Evolutionary conservation across 2,113 vertebrate species (phyloP), one percentile per base, ranked within the genome.

Genomic region (Struthio camelus): DNA sequence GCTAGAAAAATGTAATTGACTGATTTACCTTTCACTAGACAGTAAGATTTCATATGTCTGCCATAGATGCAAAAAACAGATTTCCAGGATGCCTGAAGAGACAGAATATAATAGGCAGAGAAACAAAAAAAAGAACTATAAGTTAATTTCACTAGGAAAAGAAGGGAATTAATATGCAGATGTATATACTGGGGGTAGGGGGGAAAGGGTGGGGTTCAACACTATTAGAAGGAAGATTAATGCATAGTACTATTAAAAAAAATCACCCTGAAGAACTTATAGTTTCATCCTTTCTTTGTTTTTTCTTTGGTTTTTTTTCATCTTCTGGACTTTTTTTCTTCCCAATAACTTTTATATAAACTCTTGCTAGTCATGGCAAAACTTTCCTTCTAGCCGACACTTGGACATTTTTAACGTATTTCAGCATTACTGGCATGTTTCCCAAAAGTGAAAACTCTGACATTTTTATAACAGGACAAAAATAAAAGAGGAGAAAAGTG

Each of bases 361-460:
- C 11, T 9, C 44, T 32, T 80, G 18, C 32, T 27, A 78, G 5
- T 72, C 14, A 30, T 67, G n/a, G 50, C 38, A 94, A 87, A 80
- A 77, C 87, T 88, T 94, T 70, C 13, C 48, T 96, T 80, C 54
- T 96, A 65, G 73, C 58, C 84, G 94, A 64, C 59, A 71, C 64
- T 92, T 95, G 90, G 84, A 91, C 85, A 85, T 96, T 96, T 83
- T 92, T 54, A 69, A 19, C 86, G 78, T 54, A 67, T 86, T 97
- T 91, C 80, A 96, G 67, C 81, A 61, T 89, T 85, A 42, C 85
- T 89, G 85, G 97, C 97, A 87, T 86, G 67, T 79, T 96, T 88
- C 77, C 66, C 95, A 54, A 94, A 79, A 80, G 54, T 84, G 80
- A 81, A 95, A 94, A 91, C 54, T 67, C 58, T 22, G 83, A 88